Base-by-base conservation (phyloP, 2,797 vertebrate genomes). In the Sandelia bainsii region DNA sequence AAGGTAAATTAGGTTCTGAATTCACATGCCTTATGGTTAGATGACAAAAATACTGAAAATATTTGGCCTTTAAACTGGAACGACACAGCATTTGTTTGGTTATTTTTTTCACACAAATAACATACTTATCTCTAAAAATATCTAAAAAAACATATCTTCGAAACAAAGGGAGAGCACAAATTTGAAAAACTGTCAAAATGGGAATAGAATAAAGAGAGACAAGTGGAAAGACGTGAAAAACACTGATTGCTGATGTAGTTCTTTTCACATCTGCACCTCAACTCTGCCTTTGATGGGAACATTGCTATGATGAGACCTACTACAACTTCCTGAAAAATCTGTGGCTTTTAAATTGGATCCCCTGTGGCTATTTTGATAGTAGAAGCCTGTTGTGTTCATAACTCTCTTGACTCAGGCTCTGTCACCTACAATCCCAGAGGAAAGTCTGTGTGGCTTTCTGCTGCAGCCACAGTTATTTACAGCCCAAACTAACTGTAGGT, bases 321-420 rank as follows among this genome's bases (percentile, higher is more conserved):
- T 44, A 42, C 20, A 32, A 60, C 50, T 82, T 71, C 10, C 71
- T 82, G 77, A 85, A 72, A 72, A 67, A 82, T 77, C 34, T 72
- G 64, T 77, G 75, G 64, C 72, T 77, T 80, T 84, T 88, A 82
- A 86, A 88, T 83, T 82, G 67, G 77, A 54, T 85, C 80, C 80
- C 57, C 34, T 56, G 80, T 79, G 80, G 65, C 62, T 74, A 22
- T 56, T 82, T 67, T 67, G 73, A 72, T 44, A 57, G 58, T 37
- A 62, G 61, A 67, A 62, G 51, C 48, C 48, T 7, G 25, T 46
- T 75, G 40, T 46, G 59, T 80, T 84, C 69, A 75, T 81, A 78
- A 64, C 68, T 80, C 73, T 79, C 63, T 74, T 42, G 67, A 64
- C 63, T 61, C 16, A 0, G 62, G 37, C 44, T 58, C 46, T 70